Evolutionary conservation across 2,113 vertebrate species (phyloP).

Genomic region (Rhizomys pruinosus): DNA sequence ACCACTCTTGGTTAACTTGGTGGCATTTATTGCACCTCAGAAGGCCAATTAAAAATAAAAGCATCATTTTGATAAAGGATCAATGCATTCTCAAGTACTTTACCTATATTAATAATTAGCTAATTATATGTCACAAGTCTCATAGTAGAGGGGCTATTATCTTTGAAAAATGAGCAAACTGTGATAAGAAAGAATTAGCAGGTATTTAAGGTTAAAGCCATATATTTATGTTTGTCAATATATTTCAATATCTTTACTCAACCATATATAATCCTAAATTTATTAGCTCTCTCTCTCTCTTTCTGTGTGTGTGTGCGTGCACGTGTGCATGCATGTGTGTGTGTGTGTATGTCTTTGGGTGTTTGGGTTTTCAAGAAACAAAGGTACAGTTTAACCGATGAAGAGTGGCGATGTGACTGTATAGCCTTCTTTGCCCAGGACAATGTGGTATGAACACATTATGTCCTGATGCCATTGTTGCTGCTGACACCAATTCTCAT

Average conservation of each 20-base stretch:
- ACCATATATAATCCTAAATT: background rate
- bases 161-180: background rate
- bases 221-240: background rate
- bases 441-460: background rate
- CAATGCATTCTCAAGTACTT: background rate
- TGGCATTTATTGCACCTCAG: background rate
- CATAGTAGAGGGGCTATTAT: background rate
- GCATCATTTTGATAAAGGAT: background rate
- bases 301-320: background rate
- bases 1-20: background rate
- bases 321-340: background rate
- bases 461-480: background rate
- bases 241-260: background rate
- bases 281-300: background rate
- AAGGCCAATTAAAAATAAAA: background rate
- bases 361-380: background rate
- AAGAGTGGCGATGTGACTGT: background rate
- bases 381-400: background rate
- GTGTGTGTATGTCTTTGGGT: background rate
- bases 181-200: background rate
- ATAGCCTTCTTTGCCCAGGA: background rate
- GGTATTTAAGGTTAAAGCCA: background rate
- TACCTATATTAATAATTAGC: background rate
- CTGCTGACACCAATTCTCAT: background rate
- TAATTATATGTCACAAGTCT: conserved; percentile 9